These are phyloP conservation scores for Diachasma alloeum DNA, from an alignment of 1,140 invertebrate genomes.

Conservation along the genomic window DNA sequence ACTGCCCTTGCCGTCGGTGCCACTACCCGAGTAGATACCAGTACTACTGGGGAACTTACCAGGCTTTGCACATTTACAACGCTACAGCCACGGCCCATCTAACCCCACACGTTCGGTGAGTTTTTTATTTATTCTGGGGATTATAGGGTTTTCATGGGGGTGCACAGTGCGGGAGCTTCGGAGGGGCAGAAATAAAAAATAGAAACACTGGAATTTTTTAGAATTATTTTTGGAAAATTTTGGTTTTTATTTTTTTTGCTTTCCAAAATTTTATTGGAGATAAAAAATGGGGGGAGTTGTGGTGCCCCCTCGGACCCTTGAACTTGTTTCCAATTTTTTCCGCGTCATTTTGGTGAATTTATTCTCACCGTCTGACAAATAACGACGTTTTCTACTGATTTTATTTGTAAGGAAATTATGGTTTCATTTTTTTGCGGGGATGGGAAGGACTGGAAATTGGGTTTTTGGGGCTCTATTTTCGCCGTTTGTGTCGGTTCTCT, in stretches of 20 bases:
- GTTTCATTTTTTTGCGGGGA: neutral
- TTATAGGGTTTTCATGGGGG: too few species aligned
- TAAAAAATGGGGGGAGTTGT: too few species aligned
- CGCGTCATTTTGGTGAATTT: too few species aligned
- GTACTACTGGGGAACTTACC: neutral
- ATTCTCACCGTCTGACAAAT: too few species aligned
- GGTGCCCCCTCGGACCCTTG: too few species aligned
- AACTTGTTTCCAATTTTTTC: too few species aligned
- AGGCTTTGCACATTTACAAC: neutral
- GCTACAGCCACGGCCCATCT: neutral
- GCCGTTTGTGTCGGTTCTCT: neutral
- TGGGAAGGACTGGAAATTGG: neutral
- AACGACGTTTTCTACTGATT: neutral
- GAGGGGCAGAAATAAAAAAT: too few species aligned
- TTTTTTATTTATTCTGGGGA: neutral
- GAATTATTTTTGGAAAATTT: too few species aligned
- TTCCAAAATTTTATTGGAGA: too few species aligned
- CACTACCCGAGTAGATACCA: neutral
- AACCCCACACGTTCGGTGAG: neutral
- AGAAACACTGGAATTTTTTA: too few species aligned
- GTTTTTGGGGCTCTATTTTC: neutral
- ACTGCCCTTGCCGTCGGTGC: constrained; percentile 5
- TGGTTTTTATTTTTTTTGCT: too few species aligned
- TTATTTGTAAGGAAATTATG: neutral
- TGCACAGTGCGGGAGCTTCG: too few species aligned